These are phyloP conservation scores for Psittacula echo DNA, from an alignment of 2,797 vertebrate genomes.

Conservation along the genomic window DNA sequence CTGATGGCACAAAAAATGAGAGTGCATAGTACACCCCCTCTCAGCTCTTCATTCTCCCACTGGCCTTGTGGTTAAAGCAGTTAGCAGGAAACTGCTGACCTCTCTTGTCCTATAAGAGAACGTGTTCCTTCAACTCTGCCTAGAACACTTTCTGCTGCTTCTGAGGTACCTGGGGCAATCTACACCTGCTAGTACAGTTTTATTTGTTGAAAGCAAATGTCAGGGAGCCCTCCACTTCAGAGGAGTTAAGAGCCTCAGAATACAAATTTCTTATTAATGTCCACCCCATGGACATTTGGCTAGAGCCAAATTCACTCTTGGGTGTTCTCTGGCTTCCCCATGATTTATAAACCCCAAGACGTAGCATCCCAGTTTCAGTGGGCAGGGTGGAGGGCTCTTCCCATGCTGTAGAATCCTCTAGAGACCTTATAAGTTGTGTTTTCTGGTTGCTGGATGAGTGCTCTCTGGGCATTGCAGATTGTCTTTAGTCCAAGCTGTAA, in stretches of 20 bases:
- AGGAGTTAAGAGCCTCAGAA: background rate
- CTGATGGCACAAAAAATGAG: background rate
- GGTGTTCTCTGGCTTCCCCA: background rate
- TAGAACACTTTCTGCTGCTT: background rate
- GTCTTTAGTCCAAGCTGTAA: background rate
- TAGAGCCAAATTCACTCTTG: background rate
- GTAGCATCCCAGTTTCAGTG: background rate
- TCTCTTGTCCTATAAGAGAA: background rate
- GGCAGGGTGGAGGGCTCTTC: background rate
- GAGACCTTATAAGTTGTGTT: background rate
- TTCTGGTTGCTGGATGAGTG: background rate
- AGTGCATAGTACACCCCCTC: accelerated
- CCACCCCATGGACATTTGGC: background rate
- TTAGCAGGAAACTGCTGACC: background rate
- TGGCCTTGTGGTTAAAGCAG: background rate
- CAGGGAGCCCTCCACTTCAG: background rate
- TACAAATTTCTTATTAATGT: background rate
- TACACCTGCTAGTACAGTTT: background rate
- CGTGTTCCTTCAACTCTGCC: background rate
- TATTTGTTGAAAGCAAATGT: background rate
- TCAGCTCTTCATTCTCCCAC: background rate
- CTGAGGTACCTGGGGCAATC: background rate
- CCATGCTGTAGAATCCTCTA: background rate
- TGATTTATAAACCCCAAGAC: background rate
- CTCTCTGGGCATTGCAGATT: background rate